Evolutionary conservation across 2,888 invertebrate genomes (phyloP).

Genomic region (Melieria crassipennis): DNA sequence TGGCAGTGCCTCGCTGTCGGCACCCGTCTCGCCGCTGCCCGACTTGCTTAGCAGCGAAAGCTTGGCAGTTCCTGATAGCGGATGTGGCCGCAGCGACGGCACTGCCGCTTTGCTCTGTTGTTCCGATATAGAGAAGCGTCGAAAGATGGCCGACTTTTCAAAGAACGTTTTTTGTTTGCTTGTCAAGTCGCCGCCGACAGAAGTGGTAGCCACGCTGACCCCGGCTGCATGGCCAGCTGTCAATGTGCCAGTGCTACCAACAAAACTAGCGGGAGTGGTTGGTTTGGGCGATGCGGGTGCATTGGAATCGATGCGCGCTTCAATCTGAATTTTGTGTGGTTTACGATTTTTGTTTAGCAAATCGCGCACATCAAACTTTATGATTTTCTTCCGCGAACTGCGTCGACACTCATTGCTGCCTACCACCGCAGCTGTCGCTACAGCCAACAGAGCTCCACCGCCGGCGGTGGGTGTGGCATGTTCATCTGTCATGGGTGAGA

Average conservation of each 20-base stretch:
- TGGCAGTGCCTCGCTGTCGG: conserved; percentile 15
- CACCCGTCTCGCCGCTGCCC: conserved; percentile 29
- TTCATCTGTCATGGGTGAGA: conserved; percentile 33
- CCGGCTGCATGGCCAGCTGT: not conserved
- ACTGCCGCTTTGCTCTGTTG: conserved; percentile 42
- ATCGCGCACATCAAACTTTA: conserved; percentile 63
- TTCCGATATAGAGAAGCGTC: conserved; percentile 54
- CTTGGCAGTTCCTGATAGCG: conserved; percentile 38
- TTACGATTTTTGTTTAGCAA: conserved; percentile 61
- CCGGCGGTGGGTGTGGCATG: not conserved
- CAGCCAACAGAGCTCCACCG: not conserved
- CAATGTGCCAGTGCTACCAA: not conserved
- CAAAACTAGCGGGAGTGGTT: not conserved
- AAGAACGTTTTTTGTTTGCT: conserved; percentile 52
- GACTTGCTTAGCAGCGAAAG: conserved; percentile 8
- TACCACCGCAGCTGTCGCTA: not conserved
- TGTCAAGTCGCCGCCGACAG: conserved; percentile 41
- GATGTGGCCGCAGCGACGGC: conserved; percentile 44
- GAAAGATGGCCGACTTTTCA: conserved; percentile 53
- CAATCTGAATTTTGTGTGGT: conserved; percentile 62
- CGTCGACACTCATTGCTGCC: conserved; percentile 53
- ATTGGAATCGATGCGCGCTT: conserved; percentile 62
- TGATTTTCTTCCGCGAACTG: conserved; percentile 63
- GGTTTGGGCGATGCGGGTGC: conserved; percentile 41
- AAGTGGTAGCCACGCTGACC: conserved; percentile 1